Percentiles rank a stretch among this genome's conserved stretches.
phyloP scores from a whole-genome alignment of 2,113 vertebrate species.

The Uria aalge region DNA sequence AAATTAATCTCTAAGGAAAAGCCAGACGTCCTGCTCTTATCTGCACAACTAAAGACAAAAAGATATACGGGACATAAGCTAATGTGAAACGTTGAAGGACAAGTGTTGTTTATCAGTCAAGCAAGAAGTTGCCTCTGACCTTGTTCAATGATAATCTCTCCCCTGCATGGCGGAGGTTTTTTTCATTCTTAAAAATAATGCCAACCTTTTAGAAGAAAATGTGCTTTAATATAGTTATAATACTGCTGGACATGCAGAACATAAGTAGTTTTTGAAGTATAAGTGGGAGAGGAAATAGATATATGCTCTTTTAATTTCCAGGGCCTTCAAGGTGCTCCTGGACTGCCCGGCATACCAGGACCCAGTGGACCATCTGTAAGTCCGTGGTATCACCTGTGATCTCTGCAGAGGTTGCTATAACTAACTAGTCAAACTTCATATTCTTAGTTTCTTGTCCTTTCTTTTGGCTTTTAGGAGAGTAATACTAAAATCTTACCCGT shows the following conservation, averaged over 20 bases:
- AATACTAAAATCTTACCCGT: not conserved
- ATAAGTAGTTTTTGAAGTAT: not conserved
- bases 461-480: not conserved
- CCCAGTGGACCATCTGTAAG: slow-evolving; percentile 84
- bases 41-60: not conserved
- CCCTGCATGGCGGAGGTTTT: not conserved
- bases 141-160: not conserved
- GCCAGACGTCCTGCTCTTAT: not conserved
- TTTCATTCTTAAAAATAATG: not conserved
- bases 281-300: not conserved
- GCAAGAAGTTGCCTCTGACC: not conserved
- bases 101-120: not conserved
- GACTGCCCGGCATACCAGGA: slow-evolving; percentile 83
- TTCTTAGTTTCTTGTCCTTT: not conserved
- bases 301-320: slow-evolving; percentile 43
- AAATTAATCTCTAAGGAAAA: not conserved
- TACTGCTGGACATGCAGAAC: not conserved
- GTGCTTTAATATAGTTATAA: rapidly evolving
- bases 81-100: not conserved
- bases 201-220: not conserved
- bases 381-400: not conserved
- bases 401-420: not conserved
- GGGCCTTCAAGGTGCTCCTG: slow-evolving; percentile 87
- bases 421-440: not conserved
- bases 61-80: not conserved